These are phyloP conservation scores for Poeciliopsis occidentalis DNA, from an alignment of 2,113 vertebrate species.

Conservation along the genomic window DNA sequence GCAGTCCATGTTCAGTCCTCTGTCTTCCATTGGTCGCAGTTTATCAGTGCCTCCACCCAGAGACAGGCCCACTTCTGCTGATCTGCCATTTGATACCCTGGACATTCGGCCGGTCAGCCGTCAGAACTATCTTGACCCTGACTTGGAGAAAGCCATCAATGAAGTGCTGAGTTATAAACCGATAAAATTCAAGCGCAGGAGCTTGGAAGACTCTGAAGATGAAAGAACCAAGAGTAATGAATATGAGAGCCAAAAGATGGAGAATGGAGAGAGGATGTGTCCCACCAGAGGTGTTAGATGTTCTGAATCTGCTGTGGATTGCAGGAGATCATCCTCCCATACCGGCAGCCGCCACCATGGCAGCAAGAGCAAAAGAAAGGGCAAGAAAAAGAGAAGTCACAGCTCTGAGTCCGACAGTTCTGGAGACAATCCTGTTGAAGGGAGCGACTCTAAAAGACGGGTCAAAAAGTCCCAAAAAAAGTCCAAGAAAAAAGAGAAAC, in stretches of 20 bases:
- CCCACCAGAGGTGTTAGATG: conserved; percentile 78
- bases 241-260: conserved; percentile 72
- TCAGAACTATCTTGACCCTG: conserved; percentile 91
- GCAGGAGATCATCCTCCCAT: conserved; percentile 71
- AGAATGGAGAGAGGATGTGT: conserved; percentile 35
- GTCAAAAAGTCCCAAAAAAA: conserved; percentile 74
- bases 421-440: conserved; percentile 68
- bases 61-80: conserved; percentile 59
- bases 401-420: conserved; percentile 80
- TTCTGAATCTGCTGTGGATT: conserved; percentile 87
- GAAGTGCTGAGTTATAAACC: conserved; percentile 95
- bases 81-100: conserved; percentile 43
- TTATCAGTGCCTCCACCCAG: conserved; percentile 90
- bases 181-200: conserved; percentile 81
- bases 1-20: conserved; percentile 81
- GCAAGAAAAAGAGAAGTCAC: conserved; percentile 71
- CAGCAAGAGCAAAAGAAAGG: conserved; percentile 65
- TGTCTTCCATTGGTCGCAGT: conserved; percentile 83
- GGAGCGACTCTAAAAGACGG: conserved; percentile 83
- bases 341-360: conserved; percentile 41
- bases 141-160: conserved; percentile 93
- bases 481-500: conserved; percentile 85
- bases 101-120: conserved; percentile 80
- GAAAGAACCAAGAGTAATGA: conserved; percentile 57
- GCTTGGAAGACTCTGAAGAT: conserved; percentile 83